Conservation (phyloP, 2,797 vertebrate species). For the Pseudomugil gertrudae region DNA sequence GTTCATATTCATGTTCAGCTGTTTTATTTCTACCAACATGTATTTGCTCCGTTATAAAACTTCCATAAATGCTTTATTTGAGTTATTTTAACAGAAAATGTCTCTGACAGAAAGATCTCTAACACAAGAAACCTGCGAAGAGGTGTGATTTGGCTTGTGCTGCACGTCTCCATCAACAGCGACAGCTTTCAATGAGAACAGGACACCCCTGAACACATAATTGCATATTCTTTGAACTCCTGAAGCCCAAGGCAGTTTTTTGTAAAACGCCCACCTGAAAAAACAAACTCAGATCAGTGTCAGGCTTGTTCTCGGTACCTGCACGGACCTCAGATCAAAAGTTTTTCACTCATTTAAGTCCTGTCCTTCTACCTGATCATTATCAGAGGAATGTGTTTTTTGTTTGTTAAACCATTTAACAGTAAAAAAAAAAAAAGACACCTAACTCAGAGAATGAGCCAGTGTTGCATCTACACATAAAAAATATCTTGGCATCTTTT, state of each 20-base stretch:
- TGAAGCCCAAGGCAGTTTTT: neutral
- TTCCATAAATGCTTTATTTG: neutral
- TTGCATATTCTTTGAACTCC: neutral
- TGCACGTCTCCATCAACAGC: neutral
- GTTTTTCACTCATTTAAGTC: neutral
- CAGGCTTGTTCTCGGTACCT: neutral
- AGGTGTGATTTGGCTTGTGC: too few species aligned
- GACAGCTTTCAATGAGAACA: neutral
- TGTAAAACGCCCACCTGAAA: neutral
- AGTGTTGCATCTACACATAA: neutral
- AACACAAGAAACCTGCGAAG: neutral
- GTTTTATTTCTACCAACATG: neutral
- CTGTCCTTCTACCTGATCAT: neutral
- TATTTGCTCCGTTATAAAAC: neutral
- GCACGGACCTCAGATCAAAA: neutral
- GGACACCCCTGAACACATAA: constrained; percentile 1
- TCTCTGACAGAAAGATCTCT: neutral
- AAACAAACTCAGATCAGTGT: neutral
- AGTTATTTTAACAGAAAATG: neutral
- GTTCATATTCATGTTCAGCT: neutral
- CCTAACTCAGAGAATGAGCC: neutral
- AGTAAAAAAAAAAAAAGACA: too few species aligned
- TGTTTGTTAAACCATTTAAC: too few species aligned
- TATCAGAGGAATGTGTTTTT: neutral
- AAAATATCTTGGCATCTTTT: too few species aligned